Evolutionary conservation across 37 sponge, comb jelly and placozoan genomes (phyloP).

Genomic region (Agelas oroides): DNA sequence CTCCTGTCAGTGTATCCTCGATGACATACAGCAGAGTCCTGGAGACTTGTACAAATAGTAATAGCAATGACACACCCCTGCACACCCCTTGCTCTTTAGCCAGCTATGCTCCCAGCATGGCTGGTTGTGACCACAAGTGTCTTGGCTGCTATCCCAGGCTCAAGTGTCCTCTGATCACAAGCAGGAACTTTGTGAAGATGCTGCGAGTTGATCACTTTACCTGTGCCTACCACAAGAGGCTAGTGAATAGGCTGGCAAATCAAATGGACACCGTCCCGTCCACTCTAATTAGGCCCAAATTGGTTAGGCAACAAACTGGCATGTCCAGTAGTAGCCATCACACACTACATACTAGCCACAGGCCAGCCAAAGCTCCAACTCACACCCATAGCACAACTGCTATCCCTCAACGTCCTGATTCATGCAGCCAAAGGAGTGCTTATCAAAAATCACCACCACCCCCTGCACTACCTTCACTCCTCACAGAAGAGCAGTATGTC

Average conservation of each 20-base stretch:
- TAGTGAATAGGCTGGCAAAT: not conserved
- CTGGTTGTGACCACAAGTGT: conserved; percentile 8
- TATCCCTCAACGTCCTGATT: too few relatives aligned
- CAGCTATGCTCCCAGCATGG: not conserved
- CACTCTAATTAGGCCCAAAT: too few relatives aligned
- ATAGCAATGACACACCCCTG: not conserved
- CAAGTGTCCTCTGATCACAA: conserved; percentile 12
- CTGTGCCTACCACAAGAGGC: conserved; percentile 18
- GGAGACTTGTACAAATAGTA: too few relatives aligned
- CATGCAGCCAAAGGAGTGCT: too few relatives aligned
- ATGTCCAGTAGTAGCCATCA: too few relatives aligned
- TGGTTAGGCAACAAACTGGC: too few relatives aligned
- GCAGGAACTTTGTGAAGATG: conserved; percentile 3
- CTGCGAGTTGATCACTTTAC: conserved; percentile 7
- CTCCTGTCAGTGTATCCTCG: not conserved
- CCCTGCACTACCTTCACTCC: too few relatives aligned
- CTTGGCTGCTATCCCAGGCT: conserved; percentile 21
- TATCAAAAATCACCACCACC: too few relatives aligned
- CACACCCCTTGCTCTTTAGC: not conserved
- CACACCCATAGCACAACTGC: too few relatives aligned
- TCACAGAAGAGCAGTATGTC: too few relatives aligned
- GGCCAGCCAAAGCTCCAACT: too few relatives aligned
- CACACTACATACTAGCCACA: too few relatives aligned
- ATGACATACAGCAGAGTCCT: not conserved
- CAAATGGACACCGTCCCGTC: not conserved